Base-by-base conservation (phyloP, 1,140 invertebrate genomes). In the Hirudo medicinalis region DNA sequence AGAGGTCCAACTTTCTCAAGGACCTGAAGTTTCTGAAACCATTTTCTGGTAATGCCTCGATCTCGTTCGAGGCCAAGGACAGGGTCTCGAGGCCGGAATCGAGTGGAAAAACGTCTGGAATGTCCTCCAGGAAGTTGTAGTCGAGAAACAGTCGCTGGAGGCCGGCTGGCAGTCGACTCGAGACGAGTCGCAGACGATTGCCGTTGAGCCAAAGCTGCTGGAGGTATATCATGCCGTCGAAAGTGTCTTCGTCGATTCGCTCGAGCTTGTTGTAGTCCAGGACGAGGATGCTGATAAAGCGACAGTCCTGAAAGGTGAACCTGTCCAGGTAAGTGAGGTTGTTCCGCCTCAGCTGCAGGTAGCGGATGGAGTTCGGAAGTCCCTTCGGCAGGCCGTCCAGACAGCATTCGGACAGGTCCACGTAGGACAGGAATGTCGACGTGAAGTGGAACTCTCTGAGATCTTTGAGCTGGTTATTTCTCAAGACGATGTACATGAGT, bases 261-360 rank as follows among this genome's bases (percentile, higher is more conserved):
- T 80, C 81, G 36, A 94, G 85, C 72, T 85, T 83, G 77, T 93
- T 94, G 63, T 88, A 85, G 25, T 89, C 89, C 54, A 94, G 85
- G 77, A 91, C 89, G 43, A 95, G 78, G n/a, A 88, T 85, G 73
- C 88, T 87, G 17, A 94, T 78, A 29, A 92, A 81, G 0, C 89
- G 90, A 79, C 92, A 94, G 72, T 89, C 90, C 77, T 92, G 90
- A 67, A 94, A 84, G 76, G 93, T 90, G n/a, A 90, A 90, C 75
- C 89, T 87, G 55, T 86, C 85, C 22, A 95, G 87, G 0, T 85
- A 82, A 68, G 84, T 86, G 55, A 91, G 84, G 76, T 85, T 86
- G 78, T 94, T 94, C 20, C 88, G 87, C 0, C 88, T 85, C 0
- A 93, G 79, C 57, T 87, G 86, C 27, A 95, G 82, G 73, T 88